These are phyloP conservation scores for Sus cebifrons DNA, from an alignment of 2,797 vertebrate species.

Conservation along the genomic window DNA sequence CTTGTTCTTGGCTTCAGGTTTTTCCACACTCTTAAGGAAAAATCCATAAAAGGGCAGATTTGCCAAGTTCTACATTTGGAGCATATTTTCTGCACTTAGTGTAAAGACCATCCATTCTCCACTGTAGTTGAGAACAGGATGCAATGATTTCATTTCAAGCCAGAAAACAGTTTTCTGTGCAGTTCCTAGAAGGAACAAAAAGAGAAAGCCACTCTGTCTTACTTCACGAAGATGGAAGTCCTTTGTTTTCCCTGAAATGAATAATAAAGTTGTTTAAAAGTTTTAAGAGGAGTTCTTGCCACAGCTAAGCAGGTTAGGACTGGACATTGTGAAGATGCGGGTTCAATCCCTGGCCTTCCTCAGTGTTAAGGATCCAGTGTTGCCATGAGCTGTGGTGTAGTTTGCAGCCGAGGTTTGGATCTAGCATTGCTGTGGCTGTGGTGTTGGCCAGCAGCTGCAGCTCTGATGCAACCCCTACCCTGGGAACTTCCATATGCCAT, in stretches of 20 bases:
- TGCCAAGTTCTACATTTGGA: neutral
- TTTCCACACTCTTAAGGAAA: neutral
- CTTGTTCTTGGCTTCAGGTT: neutral
- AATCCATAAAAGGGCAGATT: neutral
- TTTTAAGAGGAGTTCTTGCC: neutral
- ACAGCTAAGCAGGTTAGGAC: too few relatives aligned
- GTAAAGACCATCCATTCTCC: neutral
- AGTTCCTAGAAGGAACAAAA: conserved; percentile 33
- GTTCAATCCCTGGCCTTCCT: too few relatives aligned
- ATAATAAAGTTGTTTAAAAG: conserved; percentile 21
- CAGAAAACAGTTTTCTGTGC: conserved; percentile 1
- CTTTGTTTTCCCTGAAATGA: conserved; percentile 40
- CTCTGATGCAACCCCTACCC: too few relatives aligned
- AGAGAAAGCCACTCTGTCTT: neutral
- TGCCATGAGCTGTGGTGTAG: too few relatives aligned
- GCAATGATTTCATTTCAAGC: conserved; percentile 44
- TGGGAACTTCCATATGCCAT: too few relatives aligned
- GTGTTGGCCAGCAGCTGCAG: too few relatives aligned
- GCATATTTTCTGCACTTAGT: neutral
- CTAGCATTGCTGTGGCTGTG: too few relatives aligned
- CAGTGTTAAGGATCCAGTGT: too few relatives aligned
- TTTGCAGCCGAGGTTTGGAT: too few relatives aligned
- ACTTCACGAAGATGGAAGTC: neutral
- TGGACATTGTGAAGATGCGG: too few relatives aligned
- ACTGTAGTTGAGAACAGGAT: neutral